Evolutionary conservation across 92 coral and sea anemone genomes (phyloP), one percentile per base, ranked within the genome.

Genomic region (Epizoanthus illoricatus): DNA sequence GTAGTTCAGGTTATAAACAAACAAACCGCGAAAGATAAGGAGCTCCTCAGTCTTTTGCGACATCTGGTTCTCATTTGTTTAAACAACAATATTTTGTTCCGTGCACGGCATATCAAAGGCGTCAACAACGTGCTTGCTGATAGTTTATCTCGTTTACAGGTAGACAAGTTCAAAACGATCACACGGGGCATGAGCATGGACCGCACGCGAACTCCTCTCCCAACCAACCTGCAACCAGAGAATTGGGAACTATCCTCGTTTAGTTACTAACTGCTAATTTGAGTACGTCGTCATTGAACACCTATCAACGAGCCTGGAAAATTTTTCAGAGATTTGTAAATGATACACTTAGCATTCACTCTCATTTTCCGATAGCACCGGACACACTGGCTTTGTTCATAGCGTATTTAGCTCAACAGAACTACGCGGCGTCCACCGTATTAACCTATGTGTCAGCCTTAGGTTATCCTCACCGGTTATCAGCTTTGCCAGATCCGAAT

Each of bases 311-410:
- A 12, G 63, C 63, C 17, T 58, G 9, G 63, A 58, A 58, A 0
- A 58, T 58, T 58, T 58, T 12, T 58, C 11, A 12, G 3, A 3
- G 4, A 5, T 58, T 58, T 58, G 63, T 19, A 3, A 19, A 19
- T 16, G 4, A 3, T 58, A n/a, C n/a, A n/a, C n/a, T 12, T 58
- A 58, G 15, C 17, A 19, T 6, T 19, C 3, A 3, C 17, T 58
- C 63, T 12, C 17, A 16, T 3, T 58, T 10, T 20, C 21, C 49
- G 76, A 39, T 23, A 39, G 56, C 24, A 21, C 67, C 76, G 78
- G 76, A 20, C 19, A 80, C 84, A 7, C 36, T 81, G 52, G 85
- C 85, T n/a, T 49, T 81, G 58, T 81, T 81, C 68, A 69, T 81
- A 45, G 85, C 79, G 36, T 67, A 81, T 33, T 69, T 81, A 40